phyloP scores from a whole-genome alignment of 2,888 invertebrate genomes.

The Caenorhabditis virilis region DNA sequence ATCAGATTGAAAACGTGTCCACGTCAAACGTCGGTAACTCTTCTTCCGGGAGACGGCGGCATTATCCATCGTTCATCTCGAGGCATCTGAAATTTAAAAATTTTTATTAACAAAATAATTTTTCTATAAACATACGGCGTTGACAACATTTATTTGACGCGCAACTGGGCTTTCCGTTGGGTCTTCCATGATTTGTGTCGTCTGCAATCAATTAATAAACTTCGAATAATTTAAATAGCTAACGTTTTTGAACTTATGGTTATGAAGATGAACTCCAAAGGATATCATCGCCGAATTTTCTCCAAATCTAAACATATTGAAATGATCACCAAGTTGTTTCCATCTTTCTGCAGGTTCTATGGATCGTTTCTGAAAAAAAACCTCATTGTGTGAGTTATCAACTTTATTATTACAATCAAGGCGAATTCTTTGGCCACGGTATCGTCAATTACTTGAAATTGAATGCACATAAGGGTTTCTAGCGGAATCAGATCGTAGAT shows the following conservation, averaged over 20 bases:
- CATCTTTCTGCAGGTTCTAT: slow-evolving; percentile 31
- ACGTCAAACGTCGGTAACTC: too few species aligned
- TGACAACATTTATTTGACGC: slow-evolving; percentile 25
- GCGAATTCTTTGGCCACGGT: slow-evolving; percentile 29
- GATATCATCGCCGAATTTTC: slow-evolving; percentile 14
- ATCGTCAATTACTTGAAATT: slow-evolving; percentile 24
- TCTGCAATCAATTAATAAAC: background rate
- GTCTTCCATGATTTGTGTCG: slow-evolving; percentile 22
- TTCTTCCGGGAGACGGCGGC: too few species aligned
- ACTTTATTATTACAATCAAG: too few species aligned
- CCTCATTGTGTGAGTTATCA: background rate
- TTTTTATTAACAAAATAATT: background rate
- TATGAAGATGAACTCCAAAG: slow-evolving; percentile 29
- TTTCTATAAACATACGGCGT: slow-evolving; percentile 20
- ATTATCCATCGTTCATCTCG: too few species aligned
- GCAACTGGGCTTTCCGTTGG: slow-evolving; percentile 15
- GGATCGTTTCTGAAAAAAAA: slow-evolving; percentile 24
- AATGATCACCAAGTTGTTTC: slow-evolving; percentile 20
- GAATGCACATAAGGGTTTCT: slow-evolving; percentile 20
- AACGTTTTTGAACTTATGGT: slow-evolving; percentile 30
- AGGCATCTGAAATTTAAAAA: background rate
- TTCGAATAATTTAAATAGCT: background rate
- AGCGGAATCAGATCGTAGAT: slow-evolving; percentile 15
- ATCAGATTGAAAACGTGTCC: too few species aligned
- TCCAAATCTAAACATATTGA: slow-evolving; percentile 18